Evolutionary conservation across 2,888 invertebrate genomes (phyloP), one percentile per base, ranked within the genome.

Genomic region (Deilephila porcellus): DNA sequence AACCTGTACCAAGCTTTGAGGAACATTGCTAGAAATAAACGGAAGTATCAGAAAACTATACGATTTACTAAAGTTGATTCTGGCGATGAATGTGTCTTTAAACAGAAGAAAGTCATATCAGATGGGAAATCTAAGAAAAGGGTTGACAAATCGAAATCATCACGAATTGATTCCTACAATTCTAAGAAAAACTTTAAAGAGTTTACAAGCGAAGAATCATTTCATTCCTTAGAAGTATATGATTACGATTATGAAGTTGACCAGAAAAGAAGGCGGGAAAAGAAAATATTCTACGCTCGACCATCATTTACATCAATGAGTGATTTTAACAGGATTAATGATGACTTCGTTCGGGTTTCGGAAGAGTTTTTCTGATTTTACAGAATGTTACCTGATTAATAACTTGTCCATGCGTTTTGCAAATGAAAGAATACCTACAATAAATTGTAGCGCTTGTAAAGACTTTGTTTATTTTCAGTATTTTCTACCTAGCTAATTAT

Each of bases 1-100:
- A 91, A 85, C 56, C 79, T 93, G 6, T 90, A 81, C 71, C 80
- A 92, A 76, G 90, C 92, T 0, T 76, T 93, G n/a, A 87, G 82
- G 76, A 76, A 87, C 0, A 88, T 92, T 74, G 91, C 90, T 0
- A 80, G 79, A 20, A 90, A 88, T 56, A 92, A 91, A 71, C 74
- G 74, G 2, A 79, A 78, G n/a, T 37, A 70, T 56, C 73, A 81
- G 7, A 81, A 80, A 37, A 72, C 78, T 0, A 77, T 81, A n/a
- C 71, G 76, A 8, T 81, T 82, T 73, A 70, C 1, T 60, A 72
- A 70, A 67, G 25, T 45, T 4, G 74, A 67, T 3, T 74, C 73
- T 0, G 74, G 74, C 1, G 74, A 74, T 0, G 81, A 85, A 25
- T 88, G 90, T 53, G 79, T 81, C 70, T 82, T 87, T 14, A 87